Conservation (phyloP, 30 jellyfish, hydroid and myxozoan species). For the Haliclystus octoradiatus region DNA sequence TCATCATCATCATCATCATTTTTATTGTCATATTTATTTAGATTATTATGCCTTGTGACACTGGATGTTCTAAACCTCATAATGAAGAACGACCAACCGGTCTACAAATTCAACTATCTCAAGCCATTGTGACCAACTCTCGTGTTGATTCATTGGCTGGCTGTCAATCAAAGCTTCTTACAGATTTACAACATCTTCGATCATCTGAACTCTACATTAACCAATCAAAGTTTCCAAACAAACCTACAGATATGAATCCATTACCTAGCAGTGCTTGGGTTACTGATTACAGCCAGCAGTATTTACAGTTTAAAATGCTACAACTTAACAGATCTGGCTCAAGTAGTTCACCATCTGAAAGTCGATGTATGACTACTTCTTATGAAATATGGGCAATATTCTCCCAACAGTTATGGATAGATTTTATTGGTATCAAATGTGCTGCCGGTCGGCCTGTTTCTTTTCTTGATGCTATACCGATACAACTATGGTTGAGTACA, state of each 20-base stretch:
- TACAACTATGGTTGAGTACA: constrained; percentile 74
- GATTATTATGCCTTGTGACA: constrained; percentile 64
- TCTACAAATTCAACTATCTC: constrained; percentile 77
- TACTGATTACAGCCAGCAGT: constrained; percentile 38
- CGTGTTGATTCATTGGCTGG: constrained; percentile 65
- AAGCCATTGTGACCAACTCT: constrained; percentile 74
- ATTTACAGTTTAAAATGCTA: background rate
- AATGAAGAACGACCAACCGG: constrained; percentile 73
- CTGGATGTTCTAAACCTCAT: constrained; percentile 30
- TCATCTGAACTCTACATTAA: constrained; percentile 66
- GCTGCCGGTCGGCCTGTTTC: constrained; percentile 84
- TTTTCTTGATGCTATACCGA: constrained; percentile 85
- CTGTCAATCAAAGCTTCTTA: constrained; percentile 72
- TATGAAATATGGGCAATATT: constrained; percentile 72
- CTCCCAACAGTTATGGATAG: constrained; percentile 93
- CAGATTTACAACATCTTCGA: constrained; percentile 62
- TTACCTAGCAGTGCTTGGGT: constrained; percentile 80
- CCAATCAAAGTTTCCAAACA: constrained; percentile 47
- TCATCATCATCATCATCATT: too few relatives aligned
- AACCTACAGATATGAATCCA: constrained; percentile 32
- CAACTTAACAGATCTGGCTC: background rate
- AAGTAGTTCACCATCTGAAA: background rate
- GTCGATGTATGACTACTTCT: background rate
- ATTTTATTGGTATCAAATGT: constrained; percentile 55
- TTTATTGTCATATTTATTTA: constrained; percentile 7